Evolutionary conservation across 2,888 invertebrate species (phyloP), one percentile per base, ranked within the genome.

Genomic region (Caenorhabditis afra): DNA sequence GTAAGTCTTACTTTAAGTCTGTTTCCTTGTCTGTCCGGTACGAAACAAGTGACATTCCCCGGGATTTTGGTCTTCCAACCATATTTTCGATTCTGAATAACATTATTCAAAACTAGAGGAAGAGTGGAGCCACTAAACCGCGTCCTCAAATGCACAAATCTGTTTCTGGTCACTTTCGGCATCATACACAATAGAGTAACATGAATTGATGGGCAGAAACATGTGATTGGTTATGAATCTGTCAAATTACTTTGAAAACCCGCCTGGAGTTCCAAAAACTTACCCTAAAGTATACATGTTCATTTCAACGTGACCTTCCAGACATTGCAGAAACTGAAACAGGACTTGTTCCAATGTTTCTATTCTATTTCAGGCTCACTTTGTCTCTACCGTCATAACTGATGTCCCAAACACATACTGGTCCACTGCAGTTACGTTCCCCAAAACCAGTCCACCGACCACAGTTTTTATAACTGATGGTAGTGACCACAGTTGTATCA

Each of bases 211-310:
- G 3, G 70, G 70, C 7, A 70, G 44, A 12, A 61, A 57, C 57
- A 62, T 22, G 1, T 22, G 22, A 12, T 10, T 16, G n/a, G 37
- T 23, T 0, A 45, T n/a, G 12, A 45, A 53, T 39, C 50, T 62
- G 41, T 5, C 22, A 53, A 35, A 23, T n/a, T 44, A 29, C 29
- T 7, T 20, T 22, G 0, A 35, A 3, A 16, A 0, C 1, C 44
- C 1, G 8, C 23, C 8, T 35, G 7, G 20, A 16, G 44, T 45
- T 47, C 1, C 29, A 16, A 7, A 7, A 0, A 12, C 41, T 39
- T 10, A 67, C 67, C 67, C 67, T n/a, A 67, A 20, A 49, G 49
- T 39, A 14, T 58, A 67, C 67, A 49, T 47, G 14, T 49, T 57
- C 11, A 67, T 39, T 50, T 67, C 57, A 8, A 16, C 41, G 0